Conservation (phyloP, 1,140 invertebrate species). For the Megalopta genalis region DNA sequence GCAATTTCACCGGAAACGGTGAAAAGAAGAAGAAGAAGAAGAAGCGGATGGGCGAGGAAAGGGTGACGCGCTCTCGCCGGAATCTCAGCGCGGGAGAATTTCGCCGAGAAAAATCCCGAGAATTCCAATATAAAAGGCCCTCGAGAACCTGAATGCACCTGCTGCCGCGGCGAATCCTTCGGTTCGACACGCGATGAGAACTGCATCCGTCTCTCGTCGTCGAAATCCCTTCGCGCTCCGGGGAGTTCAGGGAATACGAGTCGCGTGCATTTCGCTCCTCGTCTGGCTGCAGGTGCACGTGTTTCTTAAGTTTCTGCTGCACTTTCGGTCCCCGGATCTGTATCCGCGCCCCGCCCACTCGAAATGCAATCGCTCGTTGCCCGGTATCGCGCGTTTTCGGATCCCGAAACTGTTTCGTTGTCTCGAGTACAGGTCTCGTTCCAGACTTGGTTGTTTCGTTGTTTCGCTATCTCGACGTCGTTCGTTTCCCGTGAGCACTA, state of each 20-base stretch:
- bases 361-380: slow-evolving; percentile 3
- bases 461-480: too few species aligned
- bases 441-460: background rate
- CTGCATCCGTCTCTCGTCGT: slow-evolving; percentile 44
- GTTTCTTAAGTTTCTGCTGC: background rate
- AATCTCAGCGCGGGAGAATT: slow-evolving; percentile 36
- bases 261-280: slow-evolving; percentile 1
- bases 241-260: slow-evolving; percentile 5
- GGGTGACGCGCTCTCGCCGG: background rate
- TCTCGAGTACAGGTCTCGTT: background rate
- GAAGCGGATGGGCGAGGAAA: background rate
- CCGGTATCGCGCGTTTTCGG: background rate
- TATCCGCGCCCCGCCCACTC: background rate
- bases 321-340: background rate
- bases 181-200: slow-evolving; percentile 31
- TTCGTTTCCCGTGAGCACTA: too few species aligned
- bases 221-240: slow-evolving; percentile 19
- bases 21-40: background rate
- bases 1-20: slow-evolving; percentile 1
- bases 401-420: background rate
- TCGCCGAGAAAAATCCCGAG: slow-evolving; percentile 57
- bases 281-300: slow-evolving; percentile 15
- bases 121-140: slow-evolving; percentile 63
- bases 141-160: slow-evolving; percentile 48
- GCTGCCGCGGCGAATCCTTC: slow-evolving; percentile 27